Base-by-base conservation (phyloP, 2,113 vertebrate genomes). In the Barbus barbus region DNA sequence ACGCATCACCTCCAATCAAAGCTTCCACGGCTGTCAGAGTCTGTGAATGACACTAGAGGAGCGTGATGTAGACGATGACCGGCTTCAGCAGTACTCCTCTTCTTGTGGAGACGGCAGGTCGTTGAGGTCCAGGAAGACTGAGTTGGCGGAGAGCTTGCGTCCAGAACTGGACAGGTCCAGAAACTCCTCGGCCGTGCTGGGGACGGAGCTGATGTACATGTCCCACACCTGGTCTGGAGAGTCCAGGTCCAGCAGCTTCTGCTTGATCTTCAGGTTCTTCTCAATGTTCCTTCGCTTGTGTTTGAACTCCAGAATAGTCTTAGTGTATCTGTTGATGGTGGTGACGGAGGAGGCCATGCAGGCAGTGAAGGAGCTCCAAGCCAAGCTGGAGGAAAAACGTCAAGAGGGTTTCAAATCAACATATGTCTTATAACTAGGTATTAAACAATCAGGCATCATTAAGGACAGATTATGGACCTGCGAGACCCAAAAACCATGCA, bases 281-380 rank as follows among this genome's bases (percentile, higher is more conserved):
- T 96, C 96, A 84, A 97, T 93, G 84, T 89, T 96, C 90, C 93
- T 92, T 36, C 95, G 93, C 90, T 94, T 97, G 93, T 97, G 96
- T 91, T 97, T 97, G 92, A 97, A 97, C 90, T 96, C 96, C 91
- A 96, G 83, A 85, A 93, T 94, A 76, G 96, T 95, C 93, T 96
- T 95, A 7, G 97, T 96, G 56, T 98, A 97, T 88, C 95, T 95
- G 93, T 97, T 97, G 86, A 96, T 94, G 33, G 95, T 95, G 16
- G 94, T 95, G 88, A 97, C 96, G 0, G 96, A 96, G 13, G 96
- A 96, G 0, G 94, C 95, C 97, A 97, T 97, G 84, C 96, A 98
- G 89, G 96, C 96, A 0, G 96, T 95, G 26, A 97, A 98, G 18
- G 97, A 98, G 67, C 95, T 92, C 97, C 97, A 98, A 0, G 97